Evolutionary conservation across 1,140 invertebrate species (phyloP).

Genomic region (Drosophila serrata): DNA sequence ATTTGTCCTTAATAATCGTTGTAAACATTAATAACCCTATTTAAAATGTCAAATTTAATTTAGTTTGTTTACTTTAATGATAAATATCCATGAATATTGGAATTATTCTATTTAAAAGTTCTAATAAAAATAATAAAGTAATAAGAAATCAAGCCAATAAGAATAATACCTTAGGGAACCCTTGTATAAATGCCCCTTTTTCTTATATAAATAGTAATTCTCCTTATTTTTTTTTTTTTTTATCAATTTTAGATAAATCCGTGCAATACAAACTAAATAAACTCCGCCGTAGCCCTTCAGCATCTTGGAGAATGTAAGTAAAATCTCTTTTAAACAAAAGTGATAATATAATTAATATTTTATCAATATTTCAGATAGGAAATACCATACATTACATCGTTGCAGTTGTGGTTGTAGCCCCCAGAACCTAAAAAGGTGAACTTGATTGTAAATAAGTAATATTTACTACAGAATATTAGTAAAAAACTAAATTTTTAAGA

Average conservation of each 20-base stretch:
- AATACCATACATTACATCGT: neutral
- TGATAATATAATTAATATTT: neutral
- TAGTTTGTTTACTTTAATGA: neutral
- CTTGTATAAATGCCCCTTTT: no score
- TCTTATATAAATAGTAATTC: neutral
- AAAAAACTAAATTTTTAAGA: neutral
- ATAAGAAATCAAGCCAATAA: neutral
- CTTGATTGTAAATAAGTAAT: neutral
- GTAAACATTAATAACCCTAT: neutral
- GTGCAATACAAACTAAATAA: neutral
- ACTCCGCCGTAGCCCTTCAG: neutral
- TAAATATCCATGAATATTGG: neutral
- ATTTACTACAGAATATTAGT: neutral
- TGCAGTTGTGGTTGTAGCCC: conserved; percentile 3
- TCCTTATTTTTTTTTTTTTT: no score
- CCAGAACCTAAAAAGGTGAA: neutral
- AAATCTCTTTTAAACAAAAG: neutral
- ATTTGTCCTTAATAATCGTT: no score
- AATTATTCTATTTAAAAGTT: neutral
- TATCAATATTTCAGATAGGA: neutral
- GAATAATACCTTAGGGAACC: neutral
- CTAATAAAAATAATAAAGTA: neutral
- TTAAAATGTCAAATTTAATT: neutral
- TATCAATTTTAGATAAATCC: conserved; percentile 2
- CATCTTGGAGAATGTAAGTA: conserved; percentile 1